A percentile compares a stretch with the other conserved stretches of the same genome.
Evolutionary conservation across 2,113 vertebrate genomes (phyloP).

Genomic region (Oryzias woworae): DNA sequence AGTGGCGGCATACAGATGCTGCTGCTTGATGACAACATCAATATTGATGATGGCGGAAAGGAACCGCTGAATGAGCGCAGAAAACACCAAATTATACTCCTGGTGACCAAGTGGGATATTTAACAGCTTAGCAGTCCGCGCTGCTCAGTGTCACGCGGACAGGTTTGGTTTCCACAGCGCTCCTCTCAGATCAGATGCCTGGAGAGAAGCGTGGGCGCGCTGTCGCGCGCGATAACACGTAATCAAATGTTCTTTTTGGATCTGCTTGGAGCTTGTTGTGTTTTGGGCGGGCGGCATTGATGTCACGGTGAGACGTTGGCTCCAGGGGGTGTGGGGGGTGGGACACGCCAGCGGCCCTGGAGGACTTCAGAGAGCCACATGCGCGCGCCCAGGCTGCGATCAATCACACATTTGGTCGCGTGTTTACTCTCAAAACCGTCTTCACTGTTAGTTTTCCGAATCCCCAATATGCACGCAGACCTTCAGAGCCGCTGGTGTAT

Average conservation of each 20-base stretch:
- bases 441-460: slow-evolving; percentile 38
- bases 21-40: slow-evolving; percentile 48
- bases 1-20: slow-evolving; percentile 51
- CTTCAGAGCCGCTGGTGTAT: slow-evolving; percentile 56
- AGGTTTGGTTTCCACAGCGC: slow-evolving; percentile 45
- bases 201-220: slow-evolving; percentile 47
- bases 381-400: slow-evolving; percentile 24
- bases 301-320: slow-evolving; percentile 40
- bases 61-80: slow-evolving; percentile 18
- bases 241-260: slow-evolving; percentile 43
- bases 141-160: slow-evolving; percentile 51
- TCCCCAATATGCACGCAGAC: slow-evolving; percentile 38
- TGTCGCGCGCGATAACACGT: slow-evolving; percentile 49
- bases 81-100: slow-evolving; percentile 47
- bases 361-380: slow-evolving; percentile 18
- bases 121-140: slow-evolving; percentile 16
- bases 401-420: too few relatives aligned
- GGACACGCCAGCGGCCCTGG: slow-evolving; percentile 23
- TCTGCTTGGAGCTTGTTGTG: slow-evolving; percentile 29
- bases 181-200: slow-evolving; percentile 42
- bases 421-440: slow-evolving; percentile 45
- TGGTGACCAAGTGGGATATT: slow-evolving; percentile 48
- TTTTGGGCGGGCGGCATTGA: slow-evolving; percentile 36
- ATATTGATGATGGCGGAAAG: slow-evolving; percentile 56
- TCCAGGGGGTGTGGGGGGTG: slow-evolving; percentile 17